Percentiles rank a stretch among this genome's conserved stretches.
These are phyloP conservation scores for Torymus aiolomorphi DNA, from an alignment of 2,888 invertebrate genomes.

Conservation along the genomic window DNA sequence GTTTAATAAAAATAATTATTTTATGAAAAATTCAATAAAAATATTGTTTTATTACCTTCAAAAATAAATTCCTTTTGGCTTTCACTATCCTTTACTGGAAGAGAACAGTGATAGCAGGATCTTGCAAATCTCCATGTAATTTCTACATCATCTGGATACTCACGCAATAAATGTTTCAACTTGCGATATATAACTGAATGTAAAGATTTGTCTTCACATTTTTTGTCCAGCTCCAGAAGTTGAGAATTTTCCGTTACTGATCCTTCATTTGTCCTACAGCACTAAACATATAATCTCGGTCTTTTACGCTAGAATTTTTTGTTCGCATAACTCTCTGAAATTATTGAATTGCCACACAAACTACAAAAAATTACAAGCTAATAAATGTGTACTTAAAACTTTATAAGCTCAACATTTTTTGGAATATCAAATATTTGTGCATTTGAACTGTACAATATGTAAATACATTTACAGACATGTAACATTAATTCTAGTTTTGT, in stretches of 20 bases:
- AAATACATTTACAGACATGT: background rate
- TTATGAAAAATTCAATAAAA: constrained; percentile 18
- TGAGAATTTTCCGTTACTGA: constrained; percentile 63
- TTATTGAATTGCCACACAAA: constrained; percentile 45
- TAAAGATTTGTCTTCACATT: constrained; percentile 61
- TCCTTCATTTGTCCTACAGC: constrained; percentile 69
- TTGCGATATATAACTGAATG: constrained; percentile 62
- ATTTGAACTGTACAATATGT: background rate
- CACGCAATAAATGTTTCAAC: constrained; percentile 64
- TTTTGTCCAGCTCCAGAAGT: constrained; percentile 64
- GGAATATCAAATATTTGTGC: constrained; percentile 13
- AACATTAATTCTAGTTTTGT: constrained; percentile 46
- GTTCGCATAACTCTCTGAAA: constrained; percentile 46
- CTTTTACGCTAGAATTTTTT: constrained; percentile 58
- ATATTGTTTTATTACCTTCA: constrained; percentile 65
- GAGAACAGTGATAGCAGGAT: constrained; percentile 67
- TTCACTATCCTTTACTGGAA: constrained; percentile 59
- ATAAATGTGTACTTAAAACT: background rate
- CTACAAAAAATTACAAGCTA: constrained; percentile 25
- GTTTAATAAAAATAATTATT: constrained; percentile 8
- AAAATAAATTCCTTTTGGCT: constrained; percentile 62
- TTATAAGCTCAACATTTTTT: constrained; percentile 2
- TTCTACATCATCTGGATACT: constrained; percentile 68
- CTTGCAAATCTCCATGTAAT: constrained; percentile 71
- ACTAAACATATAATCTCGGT: constrained; percentile 71